Conservation (phyloP, 2,113 vertebrate genomes). For the Chionomys nivalis region DNA sequence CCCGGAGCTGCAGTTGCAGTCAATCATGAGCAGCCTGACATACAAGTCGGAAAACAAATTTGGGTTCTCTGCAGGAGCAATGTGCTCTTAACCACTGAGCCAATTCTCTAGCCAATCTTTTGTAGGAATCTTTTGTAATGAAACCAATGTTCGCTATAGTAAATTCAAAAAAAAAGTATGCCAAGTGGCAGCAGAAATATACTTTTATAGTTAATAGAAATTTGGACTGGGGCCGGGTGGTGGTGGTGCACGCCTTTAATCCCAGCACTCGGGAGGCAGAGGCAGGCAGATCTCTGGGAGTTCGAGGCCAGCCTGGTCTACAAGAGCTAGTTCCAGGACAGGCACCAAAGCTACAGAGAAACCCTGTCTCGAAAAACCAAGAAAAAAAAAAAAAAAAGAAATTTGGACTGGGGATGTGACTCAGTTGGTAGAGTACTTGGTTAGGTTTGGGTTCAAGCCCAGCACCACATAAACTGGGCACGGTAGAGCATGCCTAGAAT, state of each 20-base stretch:
- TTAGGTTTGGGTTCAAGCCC: neutral
- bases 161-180: conserved; percentile 62
- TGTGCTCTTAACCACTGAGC: neutral
- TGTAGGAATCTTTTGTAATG: conserved; percentile 36
- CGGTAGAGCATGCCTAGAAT: neutral
- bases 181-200: conserved; percentile 38
- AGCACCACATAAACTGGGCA: neutral
- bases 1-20: neutral
- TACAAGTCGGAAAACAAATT: neutral
- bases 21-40: neutral
- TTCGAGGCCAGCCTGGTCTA: too few species aligned
- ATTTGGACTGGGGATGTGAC: neutral
- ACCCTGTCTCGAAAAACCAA: too few species aligned
- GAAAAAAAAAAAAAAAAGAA: too few species aligned
- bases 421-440: neutral
- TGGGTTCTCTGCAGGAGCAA: neutral
- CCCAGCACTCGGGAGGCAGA: too few species aligned
- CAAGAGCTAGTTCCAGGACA: too few species aligned
- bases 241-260: too few species aligned
- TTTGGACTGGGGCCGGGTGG: too few species aligned
- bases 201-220: neutral
- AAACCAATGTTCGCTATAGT: conserved; percentile 48
- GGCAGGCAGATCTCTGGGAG: too few species aligned
- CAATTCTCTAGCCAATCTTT: neutral
- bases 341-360: too few species aligned